Evolutionary conservation across 2,888 invertebrate genomes (phyloP).

Genomic region (Tenodera sinensis): DNA sequence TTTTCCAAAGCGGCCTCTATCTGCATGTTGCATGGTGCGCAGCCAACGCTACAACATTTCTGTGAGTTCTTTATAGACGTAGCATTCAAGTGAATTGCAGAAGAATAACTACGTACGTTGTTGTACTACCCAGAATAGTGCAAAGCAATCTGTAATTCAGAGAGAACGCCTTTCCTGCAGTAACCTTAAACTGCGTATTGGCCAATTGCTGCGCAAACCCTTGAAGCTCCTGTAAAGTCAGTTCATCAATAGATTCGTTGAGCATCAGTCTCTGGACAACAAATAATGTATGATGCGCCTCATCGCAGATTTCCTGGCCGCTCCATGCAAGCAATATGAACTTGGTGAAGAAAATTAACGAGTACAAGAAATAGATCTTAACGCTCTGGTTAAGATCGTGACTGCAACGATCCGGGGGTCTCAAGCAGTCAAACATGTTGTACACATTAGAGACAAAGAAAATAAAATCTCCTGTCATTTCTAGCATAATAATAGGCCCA

Average conservation of each 20-base stretch:
- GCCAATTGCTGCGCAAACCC: neutral
- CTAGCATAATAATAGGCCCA: neutral
- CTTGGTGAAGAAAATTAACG: neutral
- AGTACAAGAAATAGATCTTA: neutral
- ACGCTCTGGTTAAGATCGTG: too few relatives aligned
- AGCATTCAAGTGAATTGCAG: neutral
- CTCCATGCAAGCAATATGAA: neutral
- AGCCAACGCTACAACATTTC: too few relatives aligned
- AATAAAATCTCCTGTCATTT: neutral
- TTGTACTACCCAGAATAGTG: neutral
- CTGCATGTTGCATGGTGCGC: too few relatives aligned
- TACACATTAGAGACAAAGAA: neutral
- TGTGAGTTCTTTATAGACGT: too few relatives aligned
- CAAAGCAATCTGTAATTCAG: neutral
- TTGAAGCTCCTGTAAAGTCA: neutral
- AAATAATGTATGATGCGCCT: neutral
- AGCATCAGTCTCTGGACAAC: neutral
- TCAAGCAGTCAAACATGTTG: neutral
- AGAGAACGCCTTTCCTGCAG: neutral
- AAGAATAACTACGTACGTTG: neutral
- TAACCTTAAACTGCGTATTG: neutral
- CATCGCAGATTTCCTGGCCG: neutral
- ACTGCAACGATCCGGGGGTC: neutral
- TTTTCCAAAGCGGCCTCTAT: too few relatives aligned
- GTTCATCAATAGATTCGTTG: neutral